phyloP scores from a whole-genome alignment of 2,888 invertebrate species.

The Lasioglossum marginatum region DNA sequence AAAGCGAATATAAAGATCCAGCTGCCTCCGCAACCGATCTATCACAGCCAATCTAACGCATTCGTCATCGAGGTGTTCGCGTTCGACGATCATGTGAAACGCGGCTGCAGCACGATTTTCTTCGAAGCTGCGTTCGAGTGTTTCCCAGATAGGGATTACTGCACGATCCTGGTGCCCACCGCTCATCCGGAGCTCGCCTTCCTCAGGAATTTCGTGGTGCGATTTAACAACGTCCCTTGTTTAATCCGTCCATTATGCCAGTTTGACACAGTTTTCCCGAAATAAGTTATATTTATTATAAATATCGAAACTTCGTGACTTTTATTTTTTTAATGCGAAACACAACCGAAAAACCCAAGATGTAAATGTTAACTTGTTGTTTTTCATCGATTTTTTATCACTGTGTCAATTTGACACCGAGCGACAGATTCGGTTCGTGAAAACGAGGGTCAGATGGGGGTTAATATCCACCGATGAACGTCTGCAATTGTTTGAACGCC shows the following conservation, averaged over 20 bases:
- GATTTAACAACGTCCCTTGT: too few relatives aligned
- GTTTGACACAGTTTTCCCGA: too few relatives aligned
- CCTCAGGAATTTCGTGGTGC: constrained; percentile 87
- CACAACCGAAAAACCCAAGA: too few relatives aligned
- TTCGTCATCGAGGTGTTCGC: constrained; percentile 88
- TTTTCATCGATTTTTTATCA: too few relatives aligned
- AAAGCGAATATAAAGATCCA: neutral
- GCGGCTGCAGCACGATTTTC: constrained; percentile 86
- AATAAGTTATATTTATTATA: too few relatives aligned
- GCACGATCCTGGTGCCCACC: constrained; percentile 87
- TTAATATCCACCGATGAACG: neutral
- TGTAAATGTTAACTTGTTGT: too few relatives aligned
- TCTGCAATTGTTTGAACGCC: neutral
- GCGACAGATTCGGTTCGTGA: too few relatives aligned
- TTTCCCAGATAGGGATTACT: constrained; percentile 88
- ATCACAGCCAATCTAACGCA: constrained; percentile 86
- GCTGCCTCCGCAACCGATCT: neutral
- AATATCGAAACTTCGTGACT: too few relatives aligned
- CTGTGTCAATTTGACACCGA: too few relatives aligned
- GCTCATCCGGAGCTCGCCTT: constrained; percentile 85
- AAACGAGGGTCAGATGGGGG: too few relatives aligned
- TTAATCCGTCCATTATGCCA: too few relatives aligned
- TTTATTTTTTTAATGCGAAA: too few relatives aligned
- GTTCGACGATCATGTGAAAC: constrained; percentile 86
- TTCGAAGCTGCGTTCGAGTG: constrained; percentile 89